Conservation (phyloP, 2,888 invertebrate genomes). For the Caradrina kadenii region DNA sequence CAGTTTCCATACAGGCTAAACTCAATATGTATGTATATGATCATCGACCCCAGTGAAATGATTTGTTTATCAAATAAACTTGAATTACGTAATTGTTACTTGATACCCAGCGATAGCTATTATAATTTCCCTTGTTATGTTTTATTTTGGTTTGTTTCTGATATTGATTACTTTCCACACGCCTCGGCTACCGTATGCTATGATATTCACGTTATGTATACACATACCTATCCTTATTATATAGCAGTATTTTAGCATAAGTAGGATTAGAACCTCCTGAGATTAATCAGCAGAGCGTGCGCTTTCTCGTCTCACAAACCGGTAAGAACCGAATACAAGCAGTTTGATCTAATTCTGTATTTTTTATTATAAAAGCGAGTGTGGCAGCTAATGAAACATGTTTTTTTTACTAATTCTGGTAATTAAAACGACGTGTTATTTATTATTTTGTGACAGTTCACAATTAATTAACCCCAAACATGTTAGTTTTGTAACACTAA, state of each 20-base stretch:
- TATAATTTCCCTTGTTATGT: not conserved
- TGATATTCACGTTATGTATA: slow-evolving; percentile 83
- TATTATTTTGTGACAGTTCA: not conserved
- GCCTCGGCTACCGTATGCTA: slow-evolving; percentile 82
- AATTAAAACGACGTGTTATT: not conserved
- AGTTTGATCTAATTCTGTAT: slow-evolving; percentile 18
- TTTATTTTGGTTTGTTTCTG: slow-evolving; percentile 14
- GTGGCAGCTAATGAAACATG: slow-evolving; percentile 9
- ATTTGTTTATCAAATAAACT: not conserved
- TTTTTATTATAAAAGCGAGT: slow-evolving; percentile 7
- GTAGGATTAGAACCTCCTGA: slow-evolving; percentile 87
- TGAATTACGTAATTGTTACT: not conserved
- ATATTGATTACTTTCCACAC: slow-evolving; percentile 69
- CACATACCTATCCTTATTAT: slow-evolving; percentile 82
- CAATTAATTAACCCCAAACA: not conserved
- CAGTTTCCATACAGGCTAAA: slow-evolving; percentile 8
- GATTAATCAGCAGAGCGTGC: slow-evolving; percentile 74
- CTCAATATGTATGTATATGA: slow-evolving; percentile 4
- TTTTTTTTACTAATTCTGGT: not conserved
- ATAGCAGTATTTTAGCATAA: slow-evolving; percentile 89
- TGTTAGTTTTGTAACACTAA: not conserved
- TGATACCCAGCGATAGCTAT: slow-evolving; percentile 12
- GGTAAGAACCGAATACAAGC: not conserved
- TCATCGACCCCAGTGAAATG: slow-evolving; percentile 17
- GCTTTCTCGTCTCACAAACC: slow-evolving; percentile 52